phyloP scores from a whole-genome alignment of 2,888 invertebrate species.

The Chromoteleia sp. region DNA sequence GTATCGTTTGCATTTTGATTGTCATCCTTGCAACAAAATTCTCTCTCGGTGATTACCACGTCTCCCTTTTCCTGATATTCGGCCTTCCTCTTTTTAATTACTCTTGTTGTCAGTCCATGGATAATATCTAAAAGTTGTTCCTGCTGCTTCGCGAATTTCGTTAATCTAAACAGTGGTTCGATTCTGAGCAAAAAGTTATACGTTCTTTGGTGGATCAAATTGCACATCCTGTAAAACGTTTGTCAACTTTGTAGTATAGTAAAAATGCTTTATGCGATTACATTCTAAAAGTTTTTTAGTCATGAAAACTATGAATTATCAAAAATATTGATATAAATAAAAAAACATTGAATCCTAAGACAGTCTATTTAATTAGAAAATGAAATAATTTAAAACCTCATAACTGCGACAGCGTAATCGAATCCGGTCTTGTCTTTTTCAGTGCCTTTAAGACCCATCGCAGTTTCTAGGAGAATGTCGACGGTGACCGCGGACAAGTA shows the following conservation, averaged over 20 bases:
- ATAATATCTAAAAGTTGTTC: conserved; percentile 84
- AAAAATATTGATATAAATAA: no score
- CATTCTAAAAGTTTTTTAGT: no score
- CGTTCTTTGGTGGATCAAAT: conserved; percentile 86
- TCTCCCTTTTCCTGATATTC: conserved; percentile 72
- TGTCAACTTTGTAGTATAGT: no score
- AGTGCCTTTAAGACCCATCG: conserved; percentile 86
- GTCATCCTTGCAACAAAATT: conserved; percentile 51
- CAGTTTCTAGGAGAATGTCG: conserved; percentile 86
- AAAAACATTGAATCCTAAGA: conserved; percentile 3
- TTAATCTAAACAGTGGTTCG: conserved; percentile 85
- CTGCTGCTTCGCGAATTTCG: conserved; percentile 85
- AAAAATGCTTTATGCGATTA: no score
- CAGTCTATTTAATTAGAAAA: conserved; percentile 15
- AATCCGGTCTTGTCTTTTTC: conserved; percentile 85
- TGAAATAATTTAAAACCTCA: conserved; percentile 83
- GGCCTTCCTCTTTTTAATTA: conserved; percentile 78
- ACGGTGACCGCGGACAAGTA: conserved; percentile 85
- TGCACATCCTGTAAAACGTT: conserved; percentile 85
- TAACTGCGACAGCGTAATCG: conserved; percentile 86
- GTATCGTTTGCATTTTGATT: conserved; percentile 8
- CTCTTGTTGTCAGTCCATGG: conserved; percentile 85
- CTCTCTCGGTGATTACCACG: conserved; percentile 52
- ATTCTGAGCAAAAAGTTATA: conserved; percentile 85
- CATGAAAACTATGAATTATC: no score